Evolutionary conservation across 2,888 invertebrate species (phyloP).

Genomic region (Ornithoptera alexandrae): DNA sequence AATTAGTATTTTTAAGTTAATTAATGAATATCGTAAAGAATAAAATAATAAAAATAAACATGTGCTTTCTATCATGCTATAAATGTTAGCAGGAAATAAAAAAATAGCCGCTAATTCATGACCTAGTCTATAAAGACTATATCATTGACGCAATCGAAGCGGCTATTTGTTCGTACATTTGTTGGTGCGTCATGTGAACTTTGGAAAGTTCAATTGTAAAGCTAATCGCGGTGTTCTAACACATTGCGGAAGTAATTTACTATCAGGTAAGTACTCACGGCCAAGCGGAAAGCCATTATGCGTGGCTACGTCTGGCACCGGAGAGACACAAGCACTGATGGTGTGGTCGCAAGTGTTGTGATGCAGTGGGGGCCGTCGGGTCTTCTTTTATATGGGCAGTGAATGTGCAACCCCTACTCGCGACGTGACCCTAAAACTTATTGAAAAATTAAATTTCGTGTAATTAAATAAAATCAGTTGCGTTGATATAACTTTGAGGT

Average conservation of each 20-base stretch:
- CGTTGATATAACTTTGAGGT: not conserved
- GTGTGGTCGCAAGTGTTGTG: conserved; percentile 81
- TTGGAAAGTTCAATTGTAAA: not conserved
- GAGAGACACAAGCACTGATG: conserved; percentile 56
- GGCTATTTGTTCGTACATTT: not conserved
- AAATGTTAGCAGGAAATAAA: not conserved
- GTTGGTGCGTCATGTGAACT: not conserved
- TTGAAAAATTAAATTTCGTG: conserved; percentile 44
- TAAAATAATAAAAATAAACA: no score
- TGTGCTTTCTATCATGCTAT: no score
- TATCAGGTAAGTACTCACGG: conserved; percentile 58
- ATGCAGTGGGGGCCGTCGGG: conserved; percentile 44
- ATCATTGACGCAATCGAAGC: not conserved
- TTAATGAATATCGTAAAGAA: no score
- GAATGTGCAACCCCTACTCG: conserved; percentile 69
- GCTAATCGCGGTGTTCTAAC: conserved; percentile 6
- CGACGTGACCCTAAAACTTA: conserved; percentile 32
- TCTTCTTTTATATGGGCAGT: conserved; percentile 72
- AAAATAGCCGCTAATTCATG: not conserved
- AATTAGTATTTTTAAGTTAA: no score
- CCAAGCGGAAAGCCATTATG: conserved; percentile 63
- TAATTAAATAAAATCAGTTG: conserved; percentile 35
- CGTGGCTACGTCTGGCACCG: conserved; percentile 40
- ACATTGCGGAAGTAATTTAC: conserved; percentile 25
- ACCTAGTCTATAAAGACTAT: not conserved